Base-by-base conservation (phyloP, 2,888 invertebrate genomes). In the Eupithecia dodoneata region DNA sequence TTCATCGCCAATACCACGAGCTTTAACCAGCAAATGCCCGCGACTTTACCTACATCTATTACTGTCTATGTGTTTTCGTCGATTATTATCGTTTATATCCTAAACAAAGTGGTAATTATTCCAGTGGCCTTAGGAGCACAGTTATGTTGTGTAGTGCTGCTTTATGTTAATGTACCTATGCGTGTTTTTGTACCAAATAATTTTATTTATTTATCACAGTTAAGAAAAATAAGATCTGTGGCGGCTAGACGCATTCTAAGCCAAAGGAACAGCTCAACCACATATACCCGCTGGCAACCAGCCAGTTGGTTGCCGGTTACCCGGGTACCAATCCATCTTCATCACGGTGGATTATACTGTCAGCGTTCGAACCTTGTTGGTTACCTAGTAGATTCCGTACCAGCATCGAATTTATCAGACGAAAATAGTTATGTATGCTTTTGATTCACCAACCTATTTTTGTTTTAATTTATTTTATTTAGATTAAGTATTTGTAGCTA, bases 321-420 rank as follows among this genome's bases (percentile, higher is more conserved):
- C 63, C 63, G 30, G n/a, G 30, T 30, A 59, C 55, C 63, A 63
- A 63, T 63, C 30, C 63, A 63, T 63, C 63, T 63, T 30, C 30
- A 10, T 63, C 63, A 63, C 30, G 4, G 30, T 10, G 30, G 30
- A 63, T 30, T 63, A 63, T 30, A 30, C 63, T 30, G 30, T 63
- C 18, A 63, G 63, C 63, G 63, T 63, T 12, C n/a, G 12, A 63
- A 12, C 30, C 30, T 63, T 30, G 63, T 12, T 30, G 63, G 63
- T 30, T 30, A 30, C 63, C 10, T 63, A 63, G 63, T 12, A 59
- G 63, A 30, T 18, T 1, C 18, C 18, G 59, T 63, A 12, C 18
- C 30, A 18, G 63, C 4, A 59, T n/a, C n/a, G n/a, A n/a, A n/a
- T n/a, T n/a, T n/a, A n/a, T n/a, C n/a, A n/a, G n/a, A n/a, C n/a